phyloP scores from a whole-genome alignment of 2,113 vertebrate species.

The Climacteris rufus region DNA sequence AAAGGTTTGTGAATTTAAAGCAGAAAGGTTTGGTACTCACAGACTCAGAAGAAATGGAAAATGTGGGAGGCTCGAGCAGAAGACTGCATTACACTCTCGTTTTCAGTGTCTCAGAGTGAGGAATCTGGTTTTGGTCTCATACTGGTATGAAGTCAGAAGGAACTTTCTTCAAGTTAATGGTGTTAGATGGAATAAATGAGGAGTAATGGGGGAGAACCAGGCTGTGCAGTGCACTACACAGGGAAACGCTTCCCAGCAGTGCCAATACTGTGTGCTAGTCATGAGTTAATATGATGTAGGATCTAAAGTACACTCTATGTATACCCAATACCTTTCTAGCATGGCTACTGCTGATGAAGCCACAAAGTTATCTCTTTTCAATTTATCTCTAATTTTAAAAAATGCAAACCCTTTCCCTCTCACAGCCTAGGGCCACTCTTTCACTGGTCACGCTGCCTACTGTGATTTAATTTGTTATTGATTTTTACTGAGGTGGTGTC shows the following conservation, averaged over 20 bases:
- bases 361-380: background rate
- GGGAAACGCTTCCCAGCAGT: background rate
- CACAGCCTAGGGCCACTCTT: background rate
- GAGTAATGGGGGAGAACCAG: background rate
- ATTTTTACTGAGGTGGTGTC: constrained; percentile 9
- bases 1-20: background rate
- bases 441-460: background rate
- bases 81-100: background rate
- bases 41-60: background rate
- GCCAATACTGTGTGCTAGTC: background rate
- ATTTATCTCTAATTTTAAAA: constrained; percentile 7
- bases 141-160: background rate
- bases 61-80: background rate
- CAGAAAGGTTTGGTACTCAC: background rate
- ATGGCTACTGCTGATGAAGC: background rate
- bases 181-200: background rate
- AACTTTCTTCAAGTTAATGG: background rate
- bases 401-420: background rate
- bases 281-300: background rate
- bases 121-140: background rate
- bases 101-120: background rate
- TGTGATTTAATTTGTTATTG: constrained; percentile 36
- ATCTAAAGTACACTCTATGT: background rate
- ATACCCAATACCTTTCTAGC: background rate
- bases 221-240: background rate